Conservation (phyloP, 2,797 vertebrate genomes). For the Siniperca undulata region DNA sequence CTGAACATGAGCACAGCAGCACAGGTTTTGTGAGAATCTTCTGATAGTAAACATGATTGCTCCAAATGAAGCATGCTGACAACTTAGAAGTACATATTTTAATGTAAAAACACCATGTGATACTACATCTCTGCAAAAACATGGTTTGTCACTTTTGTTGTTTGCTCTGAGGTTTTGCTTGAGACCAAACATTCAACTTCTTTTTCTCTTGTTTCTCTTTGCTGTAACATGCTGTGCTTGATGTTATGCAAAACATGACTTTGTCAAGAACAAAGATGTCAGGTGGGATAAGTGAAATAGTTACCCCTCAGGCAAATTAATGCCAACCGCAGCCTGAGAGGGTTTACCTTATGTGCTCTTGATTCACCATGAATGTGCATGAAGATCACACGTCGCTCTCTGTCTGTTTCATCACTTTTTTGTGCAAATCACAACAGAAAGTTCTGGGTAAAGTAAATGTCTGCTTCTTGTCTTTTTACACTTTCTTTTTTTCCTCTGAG, state of each 20-base stretch:
- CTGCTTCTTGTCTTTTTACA: background rate
- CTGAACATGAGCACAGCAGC: background rate
- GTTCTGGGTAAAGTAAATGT: background rate
- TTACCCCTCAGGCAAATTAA: constrained; percentile 57
- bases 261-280: constrained; percentile 46
- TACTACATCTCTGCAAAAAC: background rate
- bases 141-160: background rate
- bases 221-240: constrained; percentile 24
- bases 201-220: constrained; percentile 1
- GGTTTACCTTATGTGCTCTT: constrained; percentile 38
- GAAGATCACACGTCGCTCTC: background rate
- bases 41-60: background rate
- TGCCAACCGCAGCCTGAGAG: background rate
- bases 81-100: background rate
- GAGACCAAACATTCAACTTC: background rate
- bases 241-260: constrained; percentile 61
- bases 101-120: background rate
- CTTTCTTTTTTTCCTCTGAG: constrained; percentile 4
- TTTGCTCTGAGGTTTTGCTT: background rate
- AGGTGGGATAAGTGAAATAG: constrained; percentile 49
- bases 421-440: background rate
- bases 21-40: background rate
- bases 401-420: background rate
- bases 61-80: background rate
- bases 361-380: constrained; percentile 4